Evolutionary conservation across 2,888 invertebrate species (phyloP), one percentile per base, ranked within the genome.

Genomic region (Aphidoletes aphidimyza): DNA sequence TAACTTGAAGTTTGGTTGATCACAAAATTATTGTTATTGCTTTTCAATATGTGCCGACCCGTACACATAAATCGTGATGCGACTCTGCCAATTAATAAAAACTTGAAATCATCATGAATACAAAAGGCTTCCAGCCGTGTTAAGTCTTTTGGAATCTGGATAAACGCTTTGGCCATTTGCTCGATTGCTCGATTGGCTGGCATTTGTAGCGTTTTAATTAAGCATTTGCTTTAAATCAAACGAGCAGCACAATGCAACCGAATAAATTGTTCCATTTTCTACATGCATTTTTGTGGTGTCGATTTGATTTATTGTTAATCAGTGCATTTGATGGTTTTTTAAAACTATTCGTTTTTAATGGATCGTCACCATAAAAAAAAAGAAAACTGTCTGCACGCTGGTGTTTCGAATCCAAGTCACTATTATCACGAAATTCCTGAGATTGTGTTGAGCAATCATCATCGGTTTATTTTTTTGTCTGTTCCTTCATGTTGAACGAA

Each of bases 161-260:
- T 14, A 9, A 42, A 42, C 42, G 42, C 42, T 42, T 42, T n/a
- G n/a, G n/a, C n/a, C n/a, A n/a, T n/a, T n/a, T n/a, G n/a, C n/a
- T n/a, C n/a, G n/a, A n/a, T n/a, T n/a, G n/a, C n/a, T n/a, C n/a
- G n/a, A n/a, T n/a, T n/a, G n/a, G n/a, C n/a, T 30, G 34, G 69
- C 14, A 69, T 69, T 69, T 69, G 30, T 30, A 14, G 69, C 69
- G 34, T 69, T 54, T 69, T 69, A 69, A 69, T 69, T 69, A 69
- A 30, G 30, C 69, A 69, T 69, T 47, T 17, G 17, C 2, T 17
- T 17, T 14, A 69, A 69, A 19, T 54, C 22, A 54, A 47, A 47
- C 39, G 54, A 2, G 22, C 17, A 17, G 17, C 0, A 30, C 34
- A n/a, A 69, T 69, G 69, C 30, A 69, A 69, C 14, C 9, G 34